Conservation (phyloP, 2,888 invertebrate genomes). For the Calameuta pallipes region DNA sequence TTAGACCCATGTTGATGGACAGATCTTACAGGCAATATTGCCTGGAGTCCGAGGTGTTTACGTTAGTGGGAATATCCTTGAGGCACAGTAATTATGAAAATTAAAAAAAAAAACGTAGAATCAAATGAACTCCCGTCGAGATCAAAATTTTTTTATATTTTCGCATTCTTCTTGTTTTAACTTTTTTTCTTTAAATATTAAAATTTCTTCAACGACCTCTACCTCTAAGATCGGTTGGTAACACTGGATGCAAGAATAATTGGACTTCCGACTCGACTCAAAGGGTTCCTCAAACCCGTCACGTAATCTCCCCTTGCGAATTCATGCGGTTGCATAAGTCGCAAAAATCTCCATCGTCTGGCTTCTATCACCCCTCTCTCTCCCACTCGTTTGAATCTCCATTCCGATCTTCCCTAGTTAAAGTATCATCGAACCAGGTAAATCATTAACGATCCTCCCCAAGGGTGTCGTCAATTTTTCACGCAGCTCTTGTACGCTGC, state of each 20-base stretch:
- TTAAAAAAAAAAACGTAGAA: neutral
- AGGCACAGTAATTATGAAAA: neutral
- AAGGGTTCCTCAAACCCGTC: constrained; percentile 15
- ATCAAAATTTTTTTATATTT: neutral
- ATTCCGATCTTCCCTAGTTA: neutral
- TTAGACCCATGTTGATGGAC: neutral
- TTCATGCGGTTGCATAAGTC: neutral
- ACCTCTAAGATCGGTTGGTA: neutral
- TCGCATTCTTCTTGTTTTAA: neutral
- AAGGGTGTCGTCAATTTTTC: constrained; percentile 11
- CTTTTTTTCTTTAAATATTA: neutral
- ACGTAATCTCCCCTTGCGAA: constrained; percentile 37
- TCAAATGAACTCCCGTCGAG: neutral
- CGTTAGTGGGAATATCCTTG: neutral
- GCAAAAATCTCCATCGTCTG: neutral
- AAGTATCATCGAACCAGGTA: neutral
- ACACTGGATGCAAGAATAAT: neutral
- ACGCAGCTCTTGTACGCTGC: constrained; percentile 17
- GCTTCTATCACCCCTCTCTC: neutral
- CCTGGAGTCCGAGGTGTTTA: neutral
- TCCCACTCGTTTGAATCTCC: neutral
- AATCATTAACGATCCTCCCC: constrained; percentile 9
- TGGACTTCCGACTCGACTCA: neutral
- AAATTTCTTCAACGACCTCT: neutral
- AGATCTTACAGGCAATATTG: neutral